These are phyloP conservation scores for Berghia stephanieae DNA, from an alignment of 1,140 invertebrate genomes.

Conservation along the genomic window DNA sequence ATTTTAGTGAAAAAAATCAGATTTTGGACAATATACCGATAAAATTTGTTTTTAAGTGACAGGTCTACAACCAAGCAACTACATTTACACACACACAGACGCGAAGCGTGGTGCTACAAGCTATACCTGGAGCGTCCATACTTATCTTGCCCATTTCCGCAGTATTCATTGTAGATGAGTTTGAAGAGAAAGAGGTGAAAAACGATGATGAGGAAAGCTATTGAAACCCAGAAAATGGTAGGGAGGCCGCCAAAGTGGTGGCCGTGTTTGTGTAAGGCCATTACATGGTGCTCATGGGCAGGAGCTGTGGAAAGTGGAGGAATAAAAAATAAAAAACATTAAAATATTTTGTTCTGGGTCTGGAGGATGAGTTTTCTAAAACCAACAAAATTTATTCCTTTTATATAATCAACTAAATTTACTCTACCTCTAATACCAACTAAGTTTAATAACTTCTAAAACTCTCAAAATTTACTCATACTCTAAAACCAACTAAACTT, in stretches of 20 bases:
- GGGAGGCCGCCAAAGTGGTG: constrained; percentile 89
- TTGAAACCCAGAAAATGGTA: constrained; percentile 91
- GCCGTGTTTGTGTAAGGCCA: constrained; percentile 91
- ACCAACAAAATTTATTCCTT: no score
- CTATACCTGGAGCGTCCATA: constrained; percentile 35
- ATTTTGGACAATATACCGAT: no score
- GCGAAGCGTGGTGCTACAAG: constrained; percentile 27
- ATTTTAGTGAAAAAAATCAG: no score
- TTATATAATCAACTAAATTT: no score
- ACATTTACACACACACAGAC: neutral
- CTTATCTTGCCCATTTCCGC: constrained; percentile 56
- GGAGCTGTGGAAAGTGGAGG: constrained; percentile 74
- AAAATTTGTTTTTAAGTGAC: no score
- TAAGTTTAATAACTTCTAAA: no score
- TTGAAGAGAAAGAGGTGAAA: constrained; percentile 96
- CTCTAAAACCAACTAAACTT: no score
- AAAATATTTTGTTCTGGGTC: neutral
- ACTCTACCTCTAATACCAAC: no score
- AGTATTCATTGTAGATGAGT: constrained; percentile 86
- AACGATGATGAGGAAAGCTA: constrained; percentile 87
- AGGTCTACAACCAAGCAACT: neutral
- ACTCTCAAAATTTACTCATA: no score
- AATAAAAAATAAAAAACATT: neutral
- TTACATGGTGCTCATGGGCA: constrained; percentile 90
- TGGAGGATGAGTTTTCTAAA: neutral